Evolutionary conservation across 2,113 vertebrate species (phyloP), one percentile per base, ranked within the genome.

Genomic region (Tragelaphus buxtoni): DNA sequence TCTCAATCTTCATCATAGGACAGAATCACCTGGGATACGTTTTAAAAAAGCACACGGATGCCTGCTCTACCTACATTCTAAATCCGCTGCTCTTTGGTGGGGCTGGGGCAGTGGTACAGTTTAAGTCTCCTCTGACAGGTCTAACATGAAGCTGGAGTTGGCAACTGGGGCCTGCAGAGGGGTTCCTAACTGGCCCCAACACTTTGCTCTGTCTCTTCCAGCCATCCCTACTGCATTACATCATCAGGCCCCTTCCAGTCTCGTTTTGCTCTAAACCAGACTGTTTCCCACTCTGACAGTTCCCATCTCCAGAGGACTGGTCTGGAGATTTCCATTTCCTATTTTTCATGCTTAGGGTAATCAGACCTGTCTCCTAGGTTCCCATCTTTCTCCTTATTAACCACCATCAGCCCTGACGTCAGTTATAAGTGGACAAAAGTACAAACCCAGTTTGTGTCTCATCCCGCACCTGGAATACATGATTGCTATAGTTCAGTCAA

Each of bases 301-400:
- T n/a, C 45, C 45, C 63, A 13, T 72, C 32, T 80, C 65, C 3
- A 49, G 32, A 82, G 32, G 42, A 22, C 1, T 28, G 26, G 16
- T n/a, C 86, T 39, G n/a, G 12, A 4, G 2, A 13, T 85, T 58
- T 84, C 69, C 11, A 24, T 24, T 56, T 49, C 76, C 83, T 26
- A 13, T 51, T 61, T 91, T 28, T 58, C 16, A 32, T 76, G 60
- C 53, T 88, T 87, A 14, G 3, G 35, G 39, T 72, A 89, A 26
- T 81, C 45, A 17, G 28, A 32, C 24, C 7, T 97, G 92, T 55
- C 51, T 84, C 77, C 76, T 28, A 83, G 58, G 10, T 49, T 88
- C 60, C 16, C 22, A 42, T 60, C 12, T 69, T 18, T 42, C 49
- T 30, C 4, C 35, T 76, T 65, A 28, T 65, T 22, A 83, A 63